A percentile compares a stretch with the other conserved stretches of the same genome.
These are phyloP conservation scores for Tragelaphus buxtoni DNA, from an alignment of 2,113 vertebrate genomes.

Conservation along the genomic window DNA sequence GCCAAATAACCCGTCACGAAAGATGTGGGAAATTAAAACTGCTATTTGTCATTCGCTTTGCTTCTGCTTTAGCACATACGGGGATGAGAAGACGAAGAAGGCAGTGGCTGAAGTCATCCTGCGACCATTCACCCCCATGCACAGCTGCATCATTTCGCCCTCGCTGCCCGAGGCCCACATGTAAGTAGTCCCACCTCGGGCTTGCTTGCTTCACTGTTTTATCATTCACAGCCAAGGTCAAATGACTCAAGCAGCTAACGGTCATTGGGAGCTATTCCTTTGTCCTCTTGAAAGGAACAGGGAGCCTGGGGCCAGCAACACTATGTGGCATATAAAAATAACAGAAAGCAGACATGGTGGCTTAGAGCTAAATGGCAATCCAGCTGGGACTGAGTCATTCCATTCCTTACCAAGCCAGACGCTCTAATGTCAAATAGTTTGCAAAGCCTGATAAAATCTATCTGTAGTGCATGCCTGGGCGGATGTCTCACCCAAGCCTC, in stretches of 20 bases:
- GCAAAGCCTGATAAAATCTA: slow-evolving; percentile 6
- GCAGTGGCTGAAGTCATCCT: not conserved
- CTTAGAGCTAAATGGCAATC: not conserved
- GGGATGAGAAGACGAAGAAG: not conserved
- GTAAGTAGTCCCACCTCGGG: slow-evolving; percentile 57
- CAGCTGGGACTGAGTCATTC: not conserved
- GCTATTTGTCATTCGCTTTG: not conserved
- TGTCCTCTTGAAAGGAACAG: slow-evolving; percentile 4
- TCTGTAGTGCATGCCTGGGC: not conserved
- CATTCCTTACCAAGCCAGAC: not conserved
- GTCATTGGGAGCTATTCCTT: not conserved
- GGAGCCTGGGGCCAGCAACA: not conserved
- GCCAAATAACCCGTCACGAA: not conserved
- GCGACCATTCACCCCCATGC: slow-evolving; percentile 76
- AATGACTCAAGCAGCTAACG: fast-evolving
- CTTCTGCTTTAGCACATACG: slow-evolving; percentile 54
- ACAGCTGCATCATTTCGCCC: slow-evolving; percentile 76
- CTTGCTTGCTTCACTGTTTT: not conserved
- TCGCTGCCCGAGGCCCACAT: slow-evolving; percentile 59
- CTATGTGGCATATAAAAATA: not conserved
- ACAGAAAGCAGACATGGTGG: not conserved
- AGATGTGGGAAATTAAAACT: not conserved
- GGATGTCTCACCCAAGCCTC: not conserved
- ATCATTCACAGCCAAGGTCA: not conserved
- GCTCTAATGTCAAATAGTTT: not conserved